phyloP scores from a whole-genome alignment of 2,113 vertebrate species.

The Chloroceryle aenea region DNA sequence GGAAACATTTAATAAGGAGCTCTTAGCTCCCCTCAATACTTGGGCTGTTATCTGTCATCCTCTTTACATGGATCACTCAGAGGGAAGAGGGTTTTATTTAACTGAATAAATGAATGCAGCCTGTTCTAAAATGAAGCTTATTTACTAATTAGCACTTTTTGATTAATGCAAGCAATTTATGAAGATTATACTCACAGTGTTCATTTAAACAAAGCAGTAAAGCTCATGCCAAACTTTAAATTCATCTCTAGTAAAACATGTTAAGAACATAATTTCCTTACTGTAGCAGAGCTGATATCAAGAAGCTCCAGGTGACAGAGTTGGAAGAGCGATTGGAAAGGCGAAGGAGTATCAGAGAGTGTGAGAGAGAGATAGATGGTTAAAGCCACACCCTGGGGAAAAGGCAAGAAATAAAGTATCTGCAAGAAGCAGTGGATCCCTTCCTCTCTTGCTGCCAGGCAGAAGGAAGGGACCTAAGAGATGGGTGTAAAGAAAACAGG shows the following conservation, averaged over 20 bases:
- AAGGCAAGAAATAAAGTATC: too few species aligned
- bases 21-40: not conserved
- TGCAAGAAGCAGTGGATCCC: too few species aligned
- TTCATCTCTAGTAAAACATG: not conserved
- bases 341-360: too few species aligned
- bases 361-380: too few species aligned
- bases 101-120: not conserved
- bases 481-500: too few species aligned
- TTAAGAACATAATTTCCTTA: not conserved
- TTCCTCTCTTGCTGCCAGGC: too few species aligned
- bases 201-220: conserved; percentile 17
- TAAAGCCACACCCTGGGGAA: too few species aligned
- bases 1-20: not conserved
- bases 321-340: too few species aligned
- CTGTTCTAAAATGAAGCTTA: not conserved
- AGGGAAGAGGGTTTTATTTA: not conserved
- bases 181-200: not conserved
- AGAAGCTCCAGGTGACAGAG: not conserved
- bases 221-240: conserved; percentile 5
- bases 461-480: too few species aligned
- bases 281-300: not conserved
- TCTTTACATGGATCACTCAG: not conserved
- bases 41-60: not conserved
- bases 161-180: conserved; percentile 19
- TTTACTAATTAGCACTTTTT: conserved; percentile 34